Evolutionary conservation across 2,113 vertebrate species (phyloP), one percentile per base, ranked within the genome.

Genomic region (Burhinus bistriatus): DNA sequence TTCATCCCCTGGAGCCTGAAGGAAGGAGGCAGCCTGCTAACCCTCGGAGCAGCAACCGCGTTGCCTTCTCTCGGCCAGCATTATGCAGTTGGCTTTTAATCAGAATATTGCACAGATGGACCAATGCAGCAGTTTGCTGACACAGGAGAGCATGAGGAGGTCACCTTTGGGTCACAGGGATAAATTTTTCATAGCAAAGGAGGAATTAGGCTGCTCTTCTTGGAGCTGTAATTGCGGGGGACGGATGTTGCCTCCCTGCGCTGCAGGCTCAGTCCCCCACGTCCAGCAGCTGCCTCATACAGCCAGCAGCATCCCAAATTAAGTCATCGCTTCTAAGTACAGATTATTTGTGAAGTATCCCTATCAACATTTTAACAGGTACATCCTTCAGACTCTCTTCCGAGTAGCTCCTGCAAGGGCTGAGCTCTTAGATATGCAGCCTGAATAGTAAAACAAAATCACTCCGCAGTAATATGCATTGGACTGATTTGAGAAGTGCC

Each of bases 1-100:
- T 52, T 45, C 21, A 38, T n/a, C 11, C 12, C 32, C 34, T 34
- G 52, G 23, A 78, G 64, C n/a, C 47, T 5, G 6, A 40, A n/a
- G 65, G 49, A 44, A 71, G 52, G 61, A 52, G 36, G 34, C 34
- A 66, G 8, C 52, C 34, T 69, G n/a, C 9, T 57, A 57, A 49
- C 11, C 23, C 40, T 79, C 1, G 3, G 44, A 52, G 44, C 44
- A 57, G 36, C 3, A 0, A 42, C 65, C 2, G 0, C 6, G 0
- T 32, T 1, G 1, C 21, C 27, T 71, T 84, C 42, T 49, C 62
- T 55, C 0, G 0, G 30, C 29, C 61, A 62, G 83, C n/a, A 9
- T 69, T 49, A 42, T 2, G 22, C n/a, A 34, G 32, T 11, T 44
- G 25, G 64, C 18, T 45, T 86, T 94, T 45, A 26, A n/a, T 30